Base-by-base conservation (phyloP, 2,888 invertebrate genomes). In the Exocentrus adspersus region DNA sequence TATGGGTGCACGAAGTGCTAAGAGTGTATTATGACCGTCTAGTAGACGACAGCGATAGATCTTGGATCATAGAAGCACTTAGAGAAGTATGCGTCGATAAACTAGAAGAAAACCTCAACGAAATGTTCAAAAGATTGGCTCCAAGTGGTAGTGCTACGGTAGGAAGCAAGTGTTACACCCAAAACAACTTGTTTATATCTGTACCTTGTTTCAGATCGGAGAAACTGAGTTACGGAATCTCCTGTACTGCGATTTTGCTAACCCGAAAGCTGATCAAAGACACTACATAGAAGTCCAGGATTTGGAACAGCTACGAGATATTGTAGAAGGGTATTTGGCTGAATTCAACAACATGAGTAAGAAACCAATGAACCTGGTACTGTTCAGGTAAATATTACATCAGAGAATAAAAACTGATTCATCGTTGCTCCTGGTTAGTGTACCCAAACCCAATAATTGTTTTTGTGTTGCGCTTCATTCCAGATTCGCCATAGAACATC, bases 271-370 rank as follows among this genome's bases (percentile, higher is more conserved):
- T 9, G 96, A 97, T 77, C 88, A 89, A 9, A 88, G 94, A 28
- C 89, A 93, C 77, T 98, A 98, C 77, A 88, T 93, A 77, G 97
- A 97, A 85, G 95, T 96, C 0, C 82, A 86, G 1, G 94, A 97
- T 79, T 85, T 96, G 78, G 93, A 93, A 42, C 88, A 90, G 69
- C 83, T 98, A 60, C 89, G 91, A 62, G 84, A 87, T 0, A 93
- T 95, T 4, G 95, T 95, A 0, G 96, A 97, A 74, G 91, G 91
- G 0, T 96, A 93, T 83, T 85, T 97, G 10, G 90, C 90, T 0
- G 97, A 97, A 79, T 97, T 91, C 79, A 97, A 97, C 81, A 93
- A 94, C 71, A 94, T 97, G 93, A 92, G 94, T 7, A 97, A 95
- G 82, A 97, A 96, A 78, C 97, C 97, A 0, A 97, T 97, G 97